Evolutionary conservation across 2,888 invertebrate species (phyloP), one percentile per base, ranked within the genome.

Genomic region (Archips crataeganus): DNA sequence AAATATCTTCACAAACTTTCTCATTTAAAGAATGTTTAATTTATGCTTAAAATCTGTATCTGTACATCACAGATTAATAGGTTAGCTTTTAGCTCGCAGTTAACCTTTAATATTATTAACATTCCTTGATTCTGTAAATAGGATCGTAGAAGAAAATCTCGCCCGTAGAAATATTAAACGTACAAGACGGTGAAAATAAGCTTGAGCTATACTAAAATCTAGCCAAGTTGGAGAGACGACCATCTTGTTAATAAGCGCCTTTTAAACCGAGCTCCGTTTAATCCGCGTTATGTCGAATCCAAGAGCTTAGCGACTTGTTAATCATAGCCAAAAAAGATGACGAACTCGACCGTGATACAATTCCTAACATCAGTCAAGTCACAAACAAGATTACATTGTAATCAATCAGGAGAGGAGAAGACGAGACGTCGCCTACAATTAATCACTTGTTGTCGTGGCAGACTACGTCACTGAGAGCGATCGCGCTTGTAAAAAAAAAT

Each of bases 351-450:
- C 78, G 79, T 85, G 87, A 85, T 84, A 88, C 86, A 88, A 87
- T 84, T 83, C 83, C 81, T 79, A 82, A 84, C 90, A 90, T 91
- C 89, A 86, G 88, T 91, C 91, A 90, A 90, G 90, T 92, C 90
- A 88, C 89, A 91, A 93, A 93, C 91, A 92, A 91, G 90, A 92
- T 93, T 91, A 92, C 90, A 90, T 85, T 87, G 90, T 88, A 89
- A 94, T 93, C 93, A 92, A 93, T 93, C 94, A 93, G 87, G 75
- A 75, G 81, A 77, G 78, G 81, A 80, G 82, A 82, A 64, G 83
- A 83, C 82, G 85, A 85, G 84, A 85, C 84, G 86, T 86, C 83
- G 82, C 75, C 81, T 80, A 86, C 89, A 90, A 93, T 93, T 92
- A 92, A 93, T 93, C 93, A 92, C 90, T 84, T 78, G 84, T 81